Evolutionary conservation across 2,888 invertebrate genomes (phyloP), one percentile per base, ranked within the genome.

Genomic region (Heteromyza rotundicornis): DNA sequence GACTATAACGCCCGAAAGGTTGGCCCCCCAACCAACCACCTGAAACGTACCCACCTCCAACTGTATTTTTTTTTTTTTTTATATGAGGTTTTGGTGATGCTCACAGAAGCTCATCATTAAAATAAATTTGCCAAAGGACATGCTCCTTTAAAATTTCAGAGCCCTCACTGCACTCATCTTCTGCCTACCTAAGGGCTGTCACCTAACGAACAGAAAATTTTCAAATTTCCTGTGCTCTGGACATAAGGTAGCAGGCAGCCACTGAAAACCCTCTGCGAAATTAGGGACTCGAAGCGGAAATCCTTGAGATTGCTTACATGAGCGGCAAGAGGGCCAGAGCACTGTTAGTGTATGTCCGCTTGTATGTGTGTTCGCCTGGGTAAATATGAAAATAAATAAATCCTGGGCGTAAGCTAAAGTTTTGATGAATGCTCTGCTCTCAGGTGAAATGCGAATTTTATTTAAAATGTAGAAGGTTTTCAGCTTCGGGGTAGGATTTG

Each of bases 351-450:
- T 40, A 27, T 62, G 14, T 35, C 57, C 20, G 27, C 27, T 24
- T 60, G 59, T 44, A 50, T 50, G 62, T 60, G 53, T 64, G 55
- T 67, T 57, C 68, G 65, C 71, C 68, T 70, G 64, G 65, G 71
- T 70, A 77, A 77, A 76, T 76, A 76, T 77, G 73, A 76, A 76
- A 76, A 76, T 75, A 76, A 76, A 76, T 77, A 77, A 76, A 75
- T 76, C 73, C 76, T 66, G 67, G 68, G 68, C 73, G 74, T 73
- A 74, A 77, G 76, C 73, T 69, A 76, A 76, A 76, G 74, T 72
- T 76, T 71, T 77, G 75, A 74, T 76, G 76, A 74, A 75, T 74
- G 75, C 75, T 47, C 32, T 8, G 12, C 12, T 32, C 12, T 32
- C 12, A 32, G 32, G 32, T 8, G 32, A 32, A 32, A 32, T 8